Conservation (phyloP, 1,140 invertebrate species). For the Diabrotica virgifera region DNA sequence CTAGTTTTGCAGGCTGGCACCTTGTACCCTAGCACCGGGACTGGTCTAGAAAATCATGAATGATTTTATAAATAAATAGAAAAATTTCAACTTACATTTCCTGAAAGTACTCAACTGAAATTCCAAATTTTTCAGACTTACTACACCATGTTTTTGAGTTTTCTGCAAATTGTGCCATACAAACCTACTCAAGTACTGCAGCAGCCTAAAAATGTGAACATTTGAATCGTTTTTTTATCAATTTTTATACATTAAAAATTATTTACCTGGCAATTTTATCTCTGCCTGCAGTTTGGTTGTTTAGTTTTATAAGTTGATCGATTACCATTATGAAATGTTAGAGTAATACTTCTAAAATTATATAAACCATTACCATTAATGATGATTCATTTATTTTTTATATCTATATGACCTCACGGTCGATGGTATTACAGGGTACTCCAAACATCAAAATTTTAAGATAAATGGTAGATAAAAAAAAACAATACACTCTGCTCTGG, state of each 20-base stretch:
- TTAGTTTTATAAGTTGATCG: slow-evolving; percentile 59
- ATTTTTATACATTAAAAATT: slow-evolving; percentile 17
- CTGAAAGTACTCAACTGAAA: slow-evolving; percentile 68
- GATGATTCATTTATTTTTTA: no score
- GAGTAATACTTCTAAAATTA: not conserved
- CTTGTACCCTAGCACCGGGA: no score
- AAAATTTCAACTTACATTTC: slow-evolving; percentile 57
- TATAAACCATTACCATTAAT: not conserved
- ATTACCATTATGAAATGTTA: slow-evolving; percentile 53
- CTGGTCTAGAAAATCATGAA: no score
- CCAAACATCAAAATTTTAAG: no score
- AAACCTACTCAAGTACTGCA: slow-evolving; percentile 67
- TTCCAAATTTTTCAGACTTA: slow-evolving; percentile 65
- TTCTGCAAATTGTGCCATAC: slow-evolving; percentile 63
- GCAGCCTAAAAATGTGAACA: slow-evolving; percentile 52
- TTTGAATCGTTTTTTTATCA: slow-evolving; percentile 20
- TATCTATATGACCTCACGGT: no score
- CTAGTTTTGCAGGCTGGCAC: no score
- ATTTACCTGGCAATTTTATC: slow-evolving; percentile 62
- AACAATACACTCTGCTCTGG: no score
- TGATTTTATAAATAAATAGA: no score
- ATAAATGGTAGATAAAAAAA: no score
- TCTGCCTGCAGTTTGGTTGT: slow-evolving; percentile 59
- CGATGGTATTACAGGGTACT: no score
- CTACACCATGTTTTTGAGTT: slow-evolving; percentile 53